Percentiles rank a stretch among this genome's conserved stretches.
phyloP scores from a whole-genome alignment of 2,797 vertebrate species.

The Allobates femoralis region DNA sequence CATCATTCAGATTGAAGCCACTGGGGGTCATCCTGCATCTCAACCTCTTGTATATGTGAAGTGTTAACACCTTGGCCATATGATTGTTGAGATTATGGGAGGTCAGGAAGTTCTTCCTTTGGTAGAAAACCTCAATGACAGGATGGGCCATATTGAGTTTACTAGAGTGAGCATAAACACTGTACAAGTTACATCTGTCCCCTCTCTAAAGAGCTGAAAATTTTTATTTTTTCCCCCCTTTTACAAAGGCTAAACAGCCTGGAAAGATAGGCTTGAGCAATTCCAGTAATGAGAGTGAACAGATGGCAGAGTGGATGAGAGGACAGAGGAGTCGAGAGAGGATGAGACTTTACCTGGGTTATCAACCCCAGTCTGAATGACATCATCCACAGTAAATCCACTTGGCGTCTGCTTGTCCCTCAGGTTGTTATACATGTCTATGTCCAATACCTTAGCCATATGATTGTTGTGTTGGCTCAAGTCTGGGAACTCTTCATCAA shows the following conservation, averaged over 20 bases:
- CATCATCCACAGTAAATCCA: slow-evolving; percentile 92
- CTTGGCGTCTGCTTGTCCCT: slow-evolving; percentile 86
- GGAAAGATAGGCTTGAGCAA: slow-evolving; percentile 59
- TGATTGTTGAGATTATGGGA: slow-evolving; percentile 70
- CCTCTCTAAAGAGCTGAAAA: slow-evolving; percentile 67
- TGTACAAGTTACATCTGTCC: slow-evolving; percentile 70
- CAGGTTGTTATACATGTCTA: slow-evolving; percentile 84
- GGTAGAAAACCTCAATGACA: slow-evolving; percentile 75
- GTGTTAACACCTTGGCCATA: slow-evolving; percentile 84
- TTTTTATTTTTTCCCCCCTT: too few species aligned
- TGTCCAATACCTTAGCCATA: slow-evolving; percentile 91
- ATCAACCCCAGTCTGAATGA: slow-evolving; percentile 94
- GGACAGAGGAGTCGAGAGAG: slow-evolving; percentile 8
- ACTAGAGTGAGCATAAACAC: slow-evolving; percentile 77
- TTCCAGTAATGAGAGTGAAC: slow-evolving; percentile 72
- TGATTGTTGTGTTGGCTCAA: slow-evolving; percentile 93
- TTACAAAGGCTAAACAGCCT: background rate
- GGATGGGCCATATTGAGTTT: slow-evolving; percentile 74
- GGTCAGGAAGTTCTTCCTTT: slow-evolving; percentile 80
- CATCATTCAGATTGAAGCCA: slow-evolving; percentile 92
- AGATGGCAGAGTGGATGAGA: slow-evolving; percentile 65
- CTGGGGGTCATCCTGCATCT: slow-evolving; percentile 86
- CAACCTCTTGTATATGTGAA: slow-evolving; percentile 78
- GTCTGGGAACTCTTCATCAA: slow-evolving; percentile 88
- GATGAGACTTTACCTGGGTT: slow-evolving; percentile 87